Percentiles rank a stretch among this genome's conserved stretches.
Evolutionary conservation across 1,140 invertebrate species (phyloP).

Genomic region (Diuraphis noxia): DNA sequence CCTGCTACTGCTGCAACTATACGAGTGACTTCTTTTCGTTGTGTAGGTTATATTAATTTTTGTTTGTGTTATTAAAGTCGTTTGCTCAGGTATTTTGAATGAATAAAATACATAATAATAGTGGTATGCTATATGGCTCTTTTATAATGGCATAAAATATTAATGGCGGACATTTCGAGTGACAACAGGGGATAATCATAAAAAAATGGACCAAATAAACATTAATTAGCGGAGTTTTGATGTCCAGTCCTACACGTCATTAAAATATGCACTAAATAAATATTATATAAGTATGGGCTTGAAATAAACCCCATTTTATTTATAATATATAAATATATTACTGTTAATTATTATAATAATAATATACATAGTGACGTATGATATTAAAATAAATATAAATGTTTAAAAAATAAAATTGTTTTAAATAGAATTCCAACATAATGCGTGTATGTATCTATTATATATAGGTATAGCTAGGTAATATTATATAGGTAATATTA

Average conservation of each 20-base stretch:
- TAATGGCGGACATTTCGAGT: slow-evolving; percentile 9
- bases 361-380: background rate
- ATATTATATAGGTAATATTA: too few species aligned
- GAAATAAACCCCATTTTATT: background rate
- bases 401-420: background rate
- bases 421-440: background rate
- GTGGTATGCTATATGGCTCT: background rate
- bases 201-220: slow-evolving; percentile 29
- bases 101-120: slow-evolving; percentile 24
- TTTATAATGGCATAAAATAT: background rate
- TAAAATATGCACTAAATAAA: slow-evolving; percentile 20
- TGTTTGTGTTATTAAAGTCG: slow-evolving; percentile 33
- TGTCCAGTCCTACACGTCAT: background rate
- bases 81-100: slow-evolving; percentile 38
- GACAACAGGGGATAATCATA: background rate
- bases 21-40: background rate
- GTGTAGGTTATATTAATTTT: slow-evolving; percentile 14
- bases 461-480: background rate
- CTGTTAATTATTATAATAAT: background rate
- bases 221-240: slow-evolving; percentile 2
- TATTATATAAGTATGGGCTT: background rate
- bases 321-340: background rate
- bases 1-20: background rate
- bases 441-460: background rate
- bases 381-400: background rate